phyloP scores from a whole-genome alignment of 1,140 invertebrate species.

The Orchestia grillus region DNA sequence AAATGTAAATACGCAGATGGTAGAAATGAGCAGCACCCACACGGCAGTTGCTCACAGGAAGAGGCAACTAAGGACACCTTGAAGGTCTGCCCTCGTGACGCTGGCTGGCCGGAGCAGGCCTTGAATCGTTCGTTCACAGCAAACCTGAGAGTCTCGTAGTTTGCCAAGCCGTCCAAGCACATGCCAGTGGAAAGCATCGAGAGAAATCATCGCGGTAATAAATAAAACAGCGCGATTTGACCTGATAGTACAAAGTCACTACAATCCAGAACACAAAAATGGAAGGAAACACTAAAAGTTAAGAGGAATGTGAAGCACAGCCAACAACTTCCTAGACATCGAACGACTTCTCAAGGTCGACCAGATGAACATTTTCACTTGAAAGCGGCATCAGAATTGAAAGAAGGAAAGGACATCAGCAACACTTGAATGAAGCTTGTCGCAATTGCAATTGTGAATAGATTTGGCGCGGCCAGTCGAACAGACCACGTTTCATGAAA shows the following conservation, averaged over 20 bases:
- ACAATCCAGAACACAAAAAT: background rate
- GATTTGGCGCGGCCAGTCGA: background rate
- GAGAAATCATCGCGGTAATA: background rate
- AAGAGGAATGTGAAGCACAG: conserved; percentile 46
- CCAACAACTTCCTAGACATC: background rate
- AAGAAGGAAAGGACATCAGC: background rate
- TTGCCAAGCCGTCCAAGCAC: background rate
- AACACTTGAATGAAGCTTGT: background rate
- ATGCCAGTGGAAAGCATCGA: background rate
- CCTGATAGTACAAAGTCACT: background rate
- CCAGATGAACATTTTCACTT: background rate
- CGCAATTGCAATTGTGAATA: background rate
- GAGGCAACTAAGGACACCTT: background rate
- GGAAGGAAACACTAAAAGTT: background rate
- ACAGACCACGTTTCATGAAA: background rate
- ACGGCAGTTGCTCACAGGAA: background rate
- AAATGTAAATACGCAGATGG: background rate
- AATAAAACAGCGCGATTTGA: background rate
- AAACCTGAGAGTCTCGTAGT: background rate
- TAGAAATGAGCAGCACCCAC: background rate
- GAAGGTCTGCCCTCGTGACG: background rate
- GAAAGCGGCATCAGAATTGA: background rate
- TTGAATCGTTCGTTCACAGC: background rate
- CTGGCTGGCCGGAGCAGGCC: background rate
- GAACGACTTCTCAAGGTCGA: background rate